phyloP scores from a whole-genome alignment of 2,888 invertebrate genomes.

The Sicus ferrugineus region DNA sequence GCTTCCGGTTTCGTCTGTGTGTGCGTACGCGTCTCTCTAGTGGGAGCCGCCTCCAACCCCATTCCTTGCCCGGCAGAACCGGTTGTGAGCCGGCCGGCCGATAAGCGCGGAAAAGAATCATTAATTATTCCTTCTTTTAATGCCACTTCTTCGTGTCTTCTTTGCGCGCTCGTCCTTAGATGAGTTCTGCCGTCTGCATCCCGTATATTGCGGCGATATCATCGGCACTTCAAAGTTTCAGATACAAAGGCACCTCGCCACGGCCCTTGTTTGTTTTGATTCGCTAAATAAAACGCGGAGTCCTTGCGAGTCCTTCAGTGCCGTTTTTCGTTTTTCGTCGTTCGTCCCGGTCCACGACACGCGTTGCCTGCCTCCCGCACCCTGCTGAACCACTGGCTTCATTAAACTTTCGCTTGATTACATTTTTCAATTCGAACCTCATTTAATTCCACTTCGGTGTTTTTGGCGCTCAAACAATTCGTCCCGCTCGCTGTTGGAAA shows the following conservation, averaged over 20 bases:
- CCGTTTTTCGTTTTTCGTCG: neutral
- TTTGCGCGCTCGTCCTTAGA: neutral
- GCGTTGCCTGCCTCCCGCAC: neutral
- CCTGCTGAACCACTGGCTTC: neutral
- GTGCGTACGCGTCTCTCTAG: too few species aligned
- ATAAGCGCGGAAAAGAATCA: conserved; percentile 62
- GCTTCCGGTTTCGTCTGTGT: too few species aligned
- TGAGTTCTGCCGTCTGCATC: conserved; percentile 3
- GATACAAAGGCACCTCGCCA: neutral
- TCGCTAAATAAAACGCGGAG: neutral
- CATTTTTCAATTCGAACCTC: conserved; percentile 2
- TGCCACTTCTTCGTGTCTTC: conserved; percentile 5
- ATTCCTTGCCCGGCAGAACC: neutral
- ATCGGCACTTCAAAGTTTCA: conserved; percentile 3
- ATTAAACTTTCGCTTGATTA: conserved; percentile 31
- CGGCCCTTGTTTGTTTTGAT: neutral
- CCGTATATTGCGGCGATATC: neutral
- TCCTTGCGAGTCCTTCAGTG: neutral
- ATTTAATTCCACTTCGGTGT: conserved; percentile 18
- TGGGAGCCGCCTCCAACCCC: neutral
- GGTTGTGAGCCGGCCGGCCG: conserved; percentile 23
- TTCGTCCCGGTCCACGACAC: conserved; percentile 8
- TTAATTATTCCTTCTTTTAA: conserved; percentile 59
- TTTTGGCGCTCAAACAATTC: conserved; percentile 3
- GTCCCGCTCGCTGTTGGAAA: too few species aligned